Percentiles rank a stretch among this genome's conserved stretches.
These are phyloP conservation scores for Euproctis similis DNA, from an alignment of 2,888 invertebrate species.

Conservation along the genomic window DNA sequence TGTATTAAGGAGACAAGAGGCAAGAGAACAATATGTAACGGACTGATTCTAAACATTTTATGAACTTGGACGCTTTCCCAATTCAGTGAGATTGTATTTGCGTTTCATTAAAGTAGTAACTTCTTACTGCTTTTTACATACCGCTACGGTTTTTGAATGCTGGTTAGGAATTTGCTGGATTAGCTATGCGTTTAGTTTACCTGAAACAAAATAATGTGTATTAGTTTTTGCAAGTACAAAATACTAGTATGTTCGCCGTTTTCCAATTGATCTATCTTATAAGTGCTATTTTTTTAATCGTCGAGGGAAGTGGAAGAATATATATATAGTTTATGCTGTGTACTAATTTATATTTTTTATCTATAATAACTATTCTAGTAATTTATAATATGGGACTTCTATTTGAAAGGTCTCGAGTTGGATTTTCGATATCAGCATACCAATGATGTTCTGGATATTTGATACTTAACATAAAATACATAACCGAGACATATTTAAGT, in stretches of 20 bases:
- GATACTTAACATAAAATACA: too few relatives aligned
- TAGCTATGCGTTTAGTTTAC: constrained; percentile 10
- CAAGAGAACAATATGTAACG: background rate
- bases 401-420: too few relatives aligned
- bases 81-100: constrained; percentile 1
- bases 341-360: too few relatives aligned
- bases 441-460: too few relatives aligned
- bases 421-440: too few relatives aligned
- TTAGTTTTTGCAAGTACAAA: background rate
- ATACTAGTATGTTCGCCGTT: background rate
- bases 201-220: constrained; percentile 8
- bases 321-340: background rate
- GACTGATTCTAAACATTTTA: constrained; percentile 2
- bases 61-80: constrained; percentile 1
- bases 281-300: background rate
- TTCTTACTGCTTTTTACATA: constrained; percentile 1
- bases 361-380: too few relatives aligned
- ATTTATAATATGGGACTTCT: too few relatives aligned
- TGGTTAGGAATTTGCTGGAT: background rate
- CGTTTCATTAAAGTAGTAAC: constrained; percentile 1
- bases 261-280: background rate
- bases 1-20: background rate
- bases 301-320: background rate
- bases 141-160: background rate
- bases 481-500: too few relatives aligned